phyloP scores from a whole-genome alignment of 2,797 vertebrate genomes.

The Schizopygopsis malacanthus region DNA sequence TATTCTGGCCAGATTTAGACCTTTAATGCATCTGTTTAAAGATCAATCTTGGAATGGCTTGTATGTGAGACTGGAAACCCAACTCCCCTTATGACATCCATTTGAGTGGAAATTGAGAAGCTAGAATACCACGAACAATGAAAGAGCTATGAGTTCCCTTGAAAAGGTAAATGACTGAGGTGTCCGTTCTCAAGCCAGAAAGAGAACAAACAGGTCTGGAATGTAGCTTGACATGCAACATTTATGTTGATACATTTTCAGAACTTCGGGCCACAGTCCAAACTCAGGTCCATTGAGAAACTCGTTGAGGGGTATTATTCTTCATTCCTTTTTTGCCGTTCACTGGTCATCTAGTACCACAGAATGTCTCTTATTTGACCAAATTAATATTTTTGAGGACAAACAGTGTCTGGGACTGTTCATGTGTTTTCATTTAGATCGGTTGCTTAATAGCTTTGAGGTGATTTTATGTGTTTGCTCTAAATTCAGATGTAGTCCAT shows the following conservation, averaged over 20 bases:
- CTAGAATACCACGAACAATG: constrained; percentile 24
- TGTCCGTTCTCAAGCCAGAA: constrained; percentile 29
- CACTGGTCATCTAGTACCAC: constrained; percentile 1
- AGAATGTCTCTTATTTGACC: not conserved
- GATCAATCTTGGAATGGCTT: not conserved
- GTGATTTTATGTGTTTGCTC: not conserved
- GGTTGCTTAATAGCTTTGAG: not conserved
- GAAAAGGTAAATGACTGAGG: constrained; percentile 35
- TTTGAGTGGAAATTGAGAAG: constrained; percentile 35
- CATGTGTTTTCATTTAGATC: not conserved
- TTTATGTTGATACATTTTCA: constrained; percentile 21
- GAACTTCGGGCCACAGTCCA: constrained; percentile 32
- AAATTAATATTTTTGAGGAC: not conserved
- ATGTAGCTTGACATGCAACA: constrained; percentile 32
- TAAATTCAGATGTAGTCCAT: not conserved
- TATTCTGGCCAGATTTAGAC: constrained; percentile 2
- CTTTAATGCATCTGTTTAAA: not conserved
- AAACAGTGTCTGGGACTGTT: not conserved
- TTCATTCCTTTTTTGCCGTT: not conserved
- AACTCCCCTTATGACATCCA: constrained; percentile 32
- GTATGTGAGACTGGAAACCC: constrained; percentile 25
- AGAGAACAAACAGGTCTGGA: constrained; percentile 26
- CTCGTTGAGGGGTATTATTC: not conserved
- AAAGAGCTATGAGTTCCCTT: constrained; percentile 15
- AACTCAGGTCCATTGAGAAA: not conserved